Evolutionary conservation across 2,888 invertebrate species (phyloP).

Genomic region (Torymus texanus): DNA sequence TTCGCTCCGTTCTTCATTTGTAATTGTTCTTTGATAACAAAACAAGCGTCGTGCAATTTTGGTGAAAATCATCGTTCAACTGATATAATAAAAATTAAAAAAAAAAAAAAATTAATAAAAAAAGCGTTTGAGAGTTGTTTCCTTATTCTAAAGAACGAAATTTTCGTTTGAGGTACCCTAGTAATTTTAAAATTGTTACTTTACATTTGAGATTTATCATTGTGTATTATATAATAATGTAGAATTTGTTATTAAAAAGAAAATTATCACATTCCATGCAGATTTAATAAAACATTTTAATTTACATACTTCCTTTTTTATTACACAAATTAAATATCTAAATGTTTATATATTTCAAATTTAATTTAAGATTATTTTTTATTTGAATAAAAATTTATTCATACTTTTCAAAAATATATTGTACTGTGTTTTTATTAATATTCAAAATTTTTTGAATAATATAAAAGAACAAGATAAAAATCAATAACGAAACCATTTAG

Average conservation of each 20-base stretch:
- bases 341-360: slow-evolving; percentile 6
- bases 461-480: too few relatives aligned
- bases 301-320: slow-evolving; percentile 53
- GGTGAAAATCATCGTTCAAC: slow-evolving; percentile 48
- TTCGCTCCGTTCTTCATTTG: slow-evolving; percentile 33
- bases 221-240: slow-evolving; percentile 52
- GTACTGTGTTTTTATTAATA: too few relatives aligned
- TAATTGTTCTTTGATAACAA: slow-evolving; percentile 26
- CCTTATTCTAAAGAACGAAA: slow-evolving; percentile 43
- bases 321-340: slow-evolving; percentile 42
- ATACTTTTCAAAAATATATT: too few relatives aligned
- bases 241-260: slow-evolving; percentile 52
- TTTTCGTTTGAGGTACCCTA: slow-evolving; percentile 49
- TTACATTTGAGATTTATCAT: slow-evolving; percentile 55
- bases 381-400: neutral
- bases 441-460: too few relatives aligned
- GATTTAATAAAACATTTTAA: slow-evolving; percentile 56
- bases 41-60: slow-evolving; percentile 52
- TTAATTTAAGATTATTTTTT: slow-evolving; percentile 30
- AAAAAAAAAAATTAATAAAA: slow-evolving; percentile 17
- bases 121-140: slow-evolving; percentile 26
- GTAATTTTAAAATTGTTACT: slow-evolving; percentile 56
- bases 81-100: slow-evolving; percentile 25
- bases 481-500: too few relatives aligned
- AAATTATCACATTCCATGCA: slow-evolving; percentile 51